Percentiles rank a stretch among this genome's conserved stretches.
Conservation (phyloP, 2,888 invertebrate genomes). For the Dryococelus australis region DNA sequence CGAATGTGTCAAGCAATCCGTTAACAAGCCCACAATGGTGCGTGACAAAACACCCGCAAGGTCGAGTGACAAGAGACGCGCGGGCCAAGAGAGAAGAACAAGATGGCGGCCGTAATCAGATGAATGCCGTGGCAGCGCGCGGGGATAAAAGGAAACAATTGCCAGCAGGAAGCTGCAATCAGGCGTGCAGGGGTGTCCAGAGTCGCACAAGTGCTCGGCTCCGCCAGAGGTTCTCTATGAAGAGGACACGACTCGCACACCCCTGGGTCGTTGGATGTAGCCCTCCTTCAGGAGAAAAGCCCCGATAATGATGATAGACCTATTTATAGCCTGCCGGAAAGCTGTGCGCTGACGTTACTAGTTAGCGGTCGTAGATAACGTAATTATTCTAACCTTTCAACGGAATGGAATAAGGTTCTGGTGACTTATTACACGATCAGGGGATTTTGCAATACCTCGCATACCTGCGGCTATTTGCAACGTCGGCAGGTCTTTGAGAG, state of each 20-base stretch:
- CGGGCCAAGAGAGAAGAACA: not conserved
- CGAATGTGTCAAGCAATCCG: not conserved
- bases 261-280: not conserved
- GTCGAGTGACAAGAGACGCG: not conserved
- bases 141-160: conserved; percentile 21
- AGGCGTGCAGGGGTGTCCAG: conserved; percentile 18
- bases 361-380: too few relatives aligned
- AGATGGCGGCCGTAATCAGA: conserved; percentile 13
- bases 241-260: not conserved
- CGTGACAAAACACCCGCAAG: not conserved
- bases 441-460: too few relatives aligned
- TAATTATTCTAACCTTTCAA: too few relatives aligned
- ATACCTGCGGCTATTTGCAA: too few relatives aligned
- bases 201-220: not conserved
- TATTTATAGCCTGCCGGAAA: too few relatives aligned
- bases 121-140: not conserved
- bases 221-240: not conserved
- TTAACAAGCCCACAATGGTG: not conserved
- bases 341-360: too few relatives aligned
- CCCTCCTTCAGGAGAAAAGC: not conserved
- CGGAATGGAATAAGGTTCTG: too few relatives aligned
- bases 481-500: too few relatives aligned
- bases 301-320: too few relatives aligned
- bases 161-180: conserved; percentile 33
- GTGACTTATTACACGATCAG: too few relatives aligned